Conservation (phyloP, 2,113 vertebrate species). For the Scalopus aquaticus region DNA sequence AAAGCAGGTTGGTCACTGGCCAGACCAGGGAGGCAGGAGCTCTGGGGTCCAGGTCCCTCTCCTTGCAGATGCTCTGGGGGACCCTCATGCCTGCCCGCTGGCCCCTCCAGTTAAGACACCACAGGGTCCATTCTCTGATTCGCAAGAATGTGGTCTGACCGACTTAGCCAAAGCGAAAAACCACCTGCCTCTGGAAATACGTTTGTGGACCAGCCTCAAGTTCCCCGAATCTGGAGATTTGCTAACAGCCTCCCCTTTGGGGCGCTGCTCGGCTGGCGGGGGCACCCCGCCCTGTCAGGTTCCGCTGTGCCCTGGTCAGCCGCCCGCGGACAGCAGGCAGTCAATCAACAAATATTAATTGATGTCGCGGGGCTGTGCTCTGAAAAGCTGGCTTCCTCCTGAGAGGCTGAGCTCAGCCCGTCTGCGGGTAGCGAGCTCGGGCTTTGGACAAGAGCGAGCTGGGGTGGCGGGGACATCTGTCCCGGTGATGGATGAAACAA, state of each 20-base stretch:
- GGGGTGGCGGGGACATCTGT: background rate
- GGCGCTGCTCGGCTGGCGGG: too few species aligned
- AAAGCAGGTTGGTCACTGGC: fast-evolving
- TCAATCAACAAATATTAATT: background rate
- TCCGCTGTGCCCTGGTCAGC: fast-evolving
- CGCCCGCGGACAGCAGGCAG: background rate
- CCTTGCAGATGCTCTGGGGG: background rate
- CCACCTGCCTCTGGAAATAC: background rate
- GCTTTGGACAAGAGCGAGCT: background rate
- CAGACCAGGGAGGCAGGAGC: background rate
- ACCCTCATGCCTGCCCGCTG: fast-evolving
- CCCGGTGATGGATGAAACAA: background rate
- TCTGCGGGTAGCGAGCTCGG: background rate
- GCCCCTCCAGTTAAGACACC: background rate
- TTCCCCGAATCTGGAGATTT: fast-evolving
- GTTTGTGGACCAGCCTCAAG: too few species aligned
- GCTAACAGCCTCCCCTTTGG: background rate
- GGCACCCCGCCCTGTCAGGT: fast-evolving
- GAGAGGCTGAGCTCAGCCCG: slow-evolving; percentile 42
- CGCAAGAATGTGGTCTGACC: background rate
- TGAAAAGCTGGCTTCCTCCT: slow-evolving; percentile 37
- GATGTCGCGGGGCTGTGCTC: background rate
- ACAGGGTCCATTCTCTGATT: background rate
- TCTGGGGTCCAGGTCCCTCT: fast-evolving
- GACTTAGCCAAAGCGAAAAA: background rate